These are phyloP conservation scores for Gryllus longicercus DNA, from an alignment of 2,888 invertebrate genomes.

Conservation along the genomic window DNA sequence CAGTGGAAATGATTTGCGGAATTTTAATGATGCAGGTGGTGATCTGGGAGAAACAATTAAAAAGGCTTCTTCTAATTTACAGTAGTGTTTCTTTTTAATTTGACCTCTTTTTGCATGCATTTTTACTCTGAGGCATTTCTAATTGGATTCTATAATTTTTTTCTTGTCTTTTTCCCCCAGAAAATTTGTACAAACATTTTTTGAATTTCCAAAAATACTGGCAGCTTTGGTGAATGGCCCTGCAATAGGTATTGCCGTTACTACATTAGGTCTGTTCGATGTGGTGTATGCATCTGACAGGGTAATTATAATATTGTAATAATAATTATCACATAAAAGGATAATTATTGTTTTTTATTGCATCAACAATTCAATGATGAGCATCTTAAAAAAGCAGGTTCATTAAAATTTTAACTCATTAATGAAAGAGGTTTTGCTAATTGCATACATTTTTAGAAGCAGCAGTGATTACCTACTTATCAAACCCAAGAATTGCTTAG, in stretches of 20 bases:
- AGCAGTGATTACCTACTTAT: background rate
- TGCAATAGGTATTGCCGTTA: conserved; percentile 86
- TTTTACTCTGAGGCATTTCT: too few relatives aligned
- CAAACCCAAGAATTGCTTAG: background rate
- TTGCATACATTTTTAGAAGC: too few relatives aligned
- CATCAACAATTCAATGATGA: too few relatives aligned
- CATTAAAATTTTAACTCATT: too few relatives aligned
- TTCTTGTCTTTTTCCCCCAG: conserved; percentile 47
- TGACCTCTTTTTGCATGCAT: background rate
- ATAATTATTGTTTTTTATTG: background rate
- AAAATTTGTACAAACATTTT: conserved; percentile 69
- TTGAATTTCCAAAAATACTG: conserved; percentile 83
- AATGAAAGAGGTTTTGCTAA: too few relatives aligned
- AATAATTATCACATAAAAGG: background rate
- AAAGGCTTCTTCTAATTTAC: conserved; percentile 37
- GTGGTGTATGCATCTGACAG: conserved; percentile 81
- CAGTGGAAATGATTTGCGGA: conserved; percentile 74
- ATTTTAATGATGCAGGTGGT: conserved; percentile 47
- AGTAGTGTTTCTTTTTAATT: background rate
- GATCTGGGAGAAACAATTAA: conserved; percentile 41
- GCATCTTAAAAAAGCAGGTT: too few relatives aligned
- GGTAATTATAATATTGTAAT: conserved; percentile 51
- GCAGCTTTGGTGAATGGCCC: conserved; percentile 91
- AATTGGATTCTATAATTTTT: background rate
- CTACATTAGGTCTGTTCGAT: conserved; percentile 82